phyloP scores from a whole-genome alignment of 1,140 invertebrate genomes.

The Samia ricini region DNA sequence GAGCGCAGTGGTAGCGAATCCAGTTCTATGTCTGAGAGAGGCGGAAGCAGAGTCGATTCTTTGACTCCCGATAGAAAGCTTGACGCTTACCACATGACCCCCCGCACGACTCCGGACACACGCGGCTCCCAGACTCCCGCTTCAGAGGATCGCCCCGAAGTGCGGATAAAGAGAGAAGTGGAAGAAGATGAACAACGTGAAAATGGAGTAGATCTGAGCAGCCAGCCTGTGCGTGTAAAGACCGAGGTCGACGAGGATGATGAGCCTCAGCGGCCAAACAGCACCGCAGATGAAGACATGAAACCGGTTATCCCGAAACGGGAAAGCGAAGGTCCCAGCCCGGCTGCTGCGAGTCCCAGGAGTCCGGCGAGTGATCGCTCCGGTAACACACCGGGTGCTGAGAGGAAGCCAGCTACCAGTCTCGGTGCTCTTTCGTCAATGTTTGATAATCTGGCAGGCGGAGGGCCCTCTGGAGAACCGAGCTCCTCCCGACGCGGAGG shows the following conservation, averaged over 20 bases:
- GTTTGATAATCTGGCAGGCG: constrained; percentile 89
- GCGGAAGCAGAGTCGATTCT: constrained; percentile 85
- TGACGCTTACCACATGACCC: constrained; percentile 82
- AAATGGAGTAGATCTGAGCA: constrained; percentile 71
- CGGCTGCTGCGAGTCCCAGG: constrained; percentile 79
- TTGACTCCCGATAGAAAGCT: constrained; percentile 87
- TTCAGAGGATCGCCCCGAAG: constrained; percentile 61
- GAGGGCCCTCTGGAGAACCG: constrained; percentile 62
- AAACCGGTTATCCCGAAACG: constrained; percentile 57
- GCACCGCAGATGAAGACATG: constrained; percentile 71
- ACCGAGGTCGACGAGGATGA: constrained; percentile 79
- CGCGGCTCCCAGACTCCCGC: constrained; percentile 75
- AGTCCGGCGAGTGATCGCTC: constrained; percentile 88
- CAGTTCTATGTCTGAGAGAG: constrained; percentile 89
- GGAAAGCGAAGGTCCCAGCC: constrained; percentile 70
- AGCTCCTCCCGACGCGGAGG: constrained; percentile 82
- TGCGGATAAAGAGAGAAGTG: constrained; percentile 75
- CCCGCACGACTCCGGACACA: constrained; percentile 86
- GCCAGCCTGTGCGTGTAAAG: constrained; percentile 75
- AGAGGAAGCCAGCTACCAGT: constrained; percentile 84
- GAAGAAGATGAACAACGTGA: constrained; percentile 72
- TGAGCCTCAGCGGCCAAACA: constrained; percentile 76
- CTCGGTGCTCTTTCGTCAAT: constrained; percentile 92
- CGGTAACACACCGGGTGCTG: constrained; percentile 82
- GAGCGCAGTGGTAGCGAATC: constrained; percentile 92